These are phyloP conservation scores for Tetramorium simillimum DNA, from an alignment of 1,140 invertebrate species.

Conservation along the genomic window DNA sequence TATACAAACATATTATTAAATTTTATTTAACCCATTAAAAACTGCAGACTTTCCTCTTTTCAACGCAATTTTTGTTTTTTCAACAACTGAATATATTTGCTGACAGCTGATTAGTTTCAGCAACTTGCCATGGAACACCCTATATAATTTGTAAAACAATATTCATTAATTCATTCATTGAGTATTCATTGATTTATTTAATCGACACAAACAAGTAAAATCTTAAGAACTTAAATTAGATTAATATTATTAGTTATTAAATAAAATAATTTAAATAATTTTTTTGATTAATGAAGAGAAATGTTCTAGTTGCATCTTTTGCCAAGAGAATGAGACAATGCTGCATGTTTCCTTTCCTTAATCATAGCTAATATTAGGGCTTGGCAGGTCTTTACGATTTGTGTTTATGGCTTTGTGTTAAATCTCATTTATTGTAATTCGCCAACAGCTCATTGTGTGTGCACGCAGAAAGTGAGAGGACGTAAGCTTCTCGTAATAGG, in stretches of 20 bases:
- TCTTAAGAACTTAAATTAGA: not conserved
- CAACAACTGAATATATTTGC: no score
- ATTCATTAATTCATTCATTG: no score
- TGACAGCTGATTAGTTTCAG: no score
- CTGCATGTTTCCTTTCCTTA: not conserved
- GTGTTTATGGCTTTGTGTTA: constrained; percentile 32
- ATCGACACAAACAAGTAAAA: not conserved
- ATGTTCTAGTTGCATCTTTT: not conserved
- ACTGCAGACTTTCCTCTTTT: no score
- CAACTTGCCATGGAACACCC: no score
- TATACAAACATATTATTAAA: no score
- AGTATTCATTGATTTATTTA: not conserved
- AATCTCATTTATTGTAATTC: constrained; percentile 61
- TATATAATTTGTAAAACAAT: no score
- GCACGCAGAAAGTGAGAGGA: constrained; percentile 70
- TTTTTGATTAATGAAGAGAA: not conserved
- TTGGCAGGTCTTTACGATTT: not conserved
- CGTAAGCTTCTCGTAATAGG: constrained; percentile 65
- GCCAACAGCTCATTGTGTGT: constrained; percentile 43
- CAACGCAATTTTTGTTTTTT: no score
- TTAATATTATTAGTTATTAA: not conserved
- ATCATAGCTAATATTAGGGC: not conserved
- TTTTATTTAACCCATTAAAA: no score
- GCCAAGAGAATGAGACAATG: not conserved
- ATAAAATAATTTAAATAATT: constrained; percentile 3